Evolutionary conservation across 64 coral and sea anemone species (phyloP).

Genomic region (Actinia tenebrosa): DNA sequence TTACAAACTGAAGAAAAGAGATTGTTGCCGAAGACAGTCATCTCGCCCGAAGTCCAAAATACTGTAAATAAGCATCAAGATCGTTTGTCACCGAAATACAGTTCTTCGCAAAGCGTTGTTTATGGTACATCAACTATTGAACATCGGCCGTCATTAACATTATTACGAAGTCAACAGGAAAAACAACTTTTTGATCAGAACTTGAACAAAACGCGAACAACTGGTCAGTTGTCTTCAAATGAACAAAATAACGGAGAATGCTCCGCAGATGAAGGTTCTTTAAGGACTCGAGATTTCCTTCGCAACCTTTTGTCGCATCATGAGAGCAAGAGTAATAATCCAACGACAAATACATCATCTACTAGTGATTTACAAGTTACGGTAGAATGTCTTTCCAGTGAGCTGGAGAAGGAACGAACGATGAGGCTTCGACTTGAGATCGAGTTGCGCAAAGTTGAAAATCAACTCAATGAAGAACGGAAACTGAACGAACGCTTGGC

Average conservation of each 20-base stretch:
- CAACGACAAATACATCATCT: background rate
- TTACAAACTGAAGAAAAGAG: background rate
- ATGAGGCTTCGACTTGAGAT: conserved; percentile 13
- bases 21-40: no score
- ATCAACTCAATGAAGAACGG: conserved; percentile 15
- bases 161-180: no score
- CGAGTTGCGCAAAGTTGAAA: conserved; percentile 16
- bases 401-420: conserved; percentile 14
- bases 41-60: no score
- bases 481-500: conserved; percentile 9
- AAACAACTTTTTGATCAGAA: no score
- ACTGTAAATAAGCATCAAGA: background rate
- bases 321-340: background rate
- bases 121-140: background rate
- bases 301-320: background rate
- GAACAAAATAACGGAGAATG: background rate
- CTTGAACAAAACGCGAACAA: background rate
- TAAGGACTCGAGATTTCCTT: conserved; percentile 2
- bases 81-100: background rate
- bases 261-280: background rate
- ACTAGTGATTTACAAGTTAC: conserved; percentile 1
- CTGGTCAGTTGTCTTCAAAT: background rate
- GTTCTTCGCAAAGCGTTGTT: background rate
- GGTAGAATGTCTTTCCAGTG: background rate
- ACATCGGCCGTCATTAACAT: no score